A percentile compares a stretch with the other conserved stretches of the same genome.
Evolutionary conservation across 2,113 vertebrate species (phyloP).

Genomic region (Physeter macrocephalus): DNA sequence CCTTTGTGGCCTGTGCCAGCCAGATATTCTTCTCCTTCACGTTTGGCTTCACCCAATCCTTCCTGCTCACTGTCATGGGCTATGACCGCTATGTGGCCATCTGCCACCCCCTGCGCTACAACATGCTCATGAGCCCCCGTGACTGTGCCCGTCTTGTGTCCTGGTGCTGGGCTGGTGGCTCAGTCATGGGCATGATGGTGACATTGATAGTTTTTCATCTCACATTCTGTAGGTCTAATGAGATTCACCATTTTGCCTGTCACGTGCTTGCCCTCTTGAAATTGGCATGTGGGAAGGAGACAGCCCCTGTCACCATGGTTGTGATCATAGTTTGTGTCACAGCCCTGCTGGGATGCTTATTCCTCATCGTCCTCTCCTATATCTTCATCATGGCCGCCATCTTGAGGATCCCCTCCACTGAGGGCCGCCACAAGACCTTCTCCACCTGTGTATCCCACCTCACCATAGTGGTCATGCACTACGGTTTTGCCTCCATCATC

Average conservation of each 20-base stretch:
- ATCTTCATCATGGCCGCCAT: background rate
- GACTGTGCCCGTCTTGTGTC: conserved; percentile 2
- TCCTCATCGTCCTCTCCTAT: conserved; percentile 21
- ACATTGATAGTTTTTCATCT: conserved; percentile 32
- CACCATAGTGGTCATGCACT: background rate
- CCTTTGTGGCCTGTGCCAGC: conserved; percentile 6
- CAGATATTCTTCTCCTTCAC: conserved; percentile 60
- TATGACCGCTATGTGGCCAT: background rate
- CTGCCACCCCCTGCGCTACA: conserved; percentile 34
- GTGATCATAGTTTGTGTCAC: conserved; percentile 43
- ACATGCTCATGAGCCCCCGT: background rate
- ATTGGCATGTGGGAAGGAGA: conserved; percentile 41
- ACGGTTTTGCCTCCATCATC: background rate
- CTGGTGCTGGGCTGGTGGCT: conserved; percentile 46
- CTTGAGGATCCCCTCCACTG: background rate
- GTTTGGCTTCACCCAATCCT: conserved; percentile 46
- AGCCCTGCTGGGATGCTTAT: background rate
- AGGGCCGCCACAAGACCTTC: background rate
- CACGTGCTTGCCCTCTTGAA: conserved; percentile 48
- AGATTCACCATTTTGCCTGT: conserved; percentile 44
- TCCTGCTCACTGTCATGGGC: conserved; percentile 31
- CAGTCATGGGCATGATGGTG: conserved; percentile 36
- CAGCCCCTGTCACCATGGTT: background rate
- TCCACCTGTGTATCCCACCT: background rate
- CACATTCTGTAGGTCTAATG: conserved; percentile 49